Conservation (phyloP, 2,797 vertebrate species). For the Sciurus vulgaris region DNA sequence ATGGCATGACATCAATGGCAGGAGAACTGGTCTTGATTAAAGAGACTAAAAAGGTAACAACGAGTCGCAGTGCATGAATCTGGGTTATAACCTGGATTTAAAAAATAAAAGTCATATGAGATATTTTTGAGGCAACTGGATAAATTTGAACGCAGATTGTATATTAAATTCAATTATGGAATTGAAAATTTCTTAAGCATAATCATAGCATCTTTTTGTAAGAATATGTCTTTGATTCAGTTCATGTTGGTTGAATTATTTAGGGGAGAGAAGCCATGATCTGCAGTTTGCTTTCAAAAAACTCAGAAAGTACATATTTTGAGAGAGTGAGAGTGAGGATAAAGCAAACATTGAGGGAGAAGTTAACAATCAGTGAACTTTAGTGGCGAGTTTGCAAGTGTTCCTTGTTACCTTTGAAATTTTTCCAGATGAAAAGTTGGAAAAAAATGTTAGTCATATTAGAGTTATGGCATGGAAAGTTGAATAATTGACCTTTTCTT, state of each 20-base stretch:
- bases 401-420: not conserved
- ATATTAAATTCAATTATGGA: not conserved
- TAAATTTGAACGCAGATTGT: not conserved
- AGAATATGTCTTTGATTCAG: not conserved
- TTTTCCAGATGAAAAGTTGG: not conserved
- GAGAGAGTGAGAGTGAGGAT: not conserved
- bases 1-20: not conserved
- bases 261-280: not conserved
- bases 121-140: not conserved
- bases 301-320: not conserved
- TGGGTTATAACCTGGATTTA: not conserved
- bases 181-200: not conserved
- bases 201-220: not conserved
- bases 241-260: not conserved
- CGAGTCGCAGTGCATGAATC: not conserved
- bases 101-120: not conserved
- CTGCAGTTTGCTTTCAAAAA: not conserved
- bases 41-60: not conserved
- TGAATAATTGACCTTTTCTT: conserved; percentile 15
- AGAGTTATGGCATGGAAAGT: not conserved
- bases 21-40: not conserved
- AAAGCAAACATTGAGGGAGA: not conserved
- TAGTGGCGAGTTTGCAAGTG: not conserved
- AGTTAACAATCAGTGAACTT: not conserved
- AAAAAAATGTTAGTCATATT: not conserved